Evolutionary conservation across 2,113 vertebrate species (phyloP), one percentile per base, ranked within the genome.

Genomic region (Heloderma charlesbogerti): DNA sequence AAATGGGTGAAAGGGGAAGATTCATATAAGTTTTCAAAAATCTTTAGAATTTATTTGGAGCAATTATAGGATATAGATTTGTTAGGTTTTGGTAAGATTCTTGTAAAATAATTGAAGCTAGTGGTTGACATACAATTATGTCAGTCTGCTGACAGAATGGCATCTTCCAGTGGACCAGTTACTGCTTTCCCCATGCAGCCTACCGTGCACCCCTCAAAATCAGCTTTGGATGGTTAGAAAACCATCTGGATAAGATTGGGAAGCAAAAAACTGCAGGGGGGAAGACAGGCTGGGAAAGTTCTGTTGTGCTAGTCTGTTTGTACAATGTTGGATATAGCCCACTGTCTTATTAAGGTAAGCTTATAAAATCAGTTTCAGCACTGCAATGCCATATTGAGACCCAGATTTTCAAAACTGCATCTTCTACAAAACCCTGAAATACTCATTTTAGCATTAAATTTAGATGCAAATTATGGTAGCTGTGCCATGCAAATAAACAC

Each of bases 381-480:
- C 60, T 77, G 15, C 45, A 88, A 75, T 63, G 60, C 37, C 16
- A 34, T 84, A 86, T 31, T 87, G 74, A 22, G 18, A 63, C 3
- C 25, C 75, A 80, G 6, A 60, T 86, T 82, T 80, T 87, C 67
- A 71, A 71, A 89, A 85, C 43, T 60, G 37, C 3, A 51, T 87
- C 25, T 13, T 63, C 29, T 89, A 87, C 67, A 91, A 77, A 63
- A 85, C 82, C 34, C 20, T 12, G 69, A 80, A 37, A 29, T 80
- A 84, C 60, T 37, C 25, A 74, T 40, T 92, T 77, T 3, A 63
- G 22, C 37, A 92, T 67, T 43, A 27, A 63, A 90, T 88, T 84
- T 40, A 27, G 18, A 25, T 63, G 69, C 0, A 91, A 77, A n/a
- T 60, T 57, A 72, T 48, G 84, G 80, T 79, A 82, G 22, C 89